Evolutionary conservation across 1,140 invertebrate species (phyloP).

Genomic region (Portunus trituberculatus): DNA sequence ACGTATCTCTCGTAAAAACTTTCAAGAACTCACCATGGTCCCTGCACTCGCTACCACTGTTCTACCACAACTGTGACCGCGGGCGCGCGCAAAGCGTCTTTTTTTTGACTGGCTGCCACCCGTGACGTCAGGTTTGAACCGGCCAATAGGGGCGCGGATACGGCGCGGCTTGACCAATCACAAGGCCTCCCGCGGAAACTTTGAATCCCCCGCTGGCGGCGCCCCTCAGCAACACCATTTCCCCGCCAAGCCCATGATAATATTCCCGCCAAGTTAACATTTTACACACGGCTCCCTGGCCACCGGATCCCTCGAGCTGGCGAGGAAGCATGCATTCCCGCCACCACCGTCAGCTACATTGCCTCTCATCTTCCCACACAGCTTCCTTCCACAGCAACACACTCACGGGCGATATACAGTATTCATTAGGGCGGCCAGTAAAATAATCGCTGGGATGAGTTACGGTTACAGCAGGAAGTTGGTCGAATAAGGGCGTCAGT

Average conservation of each 20-base stretch:
- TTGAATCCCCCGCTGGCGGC: conserved; percentile 56
- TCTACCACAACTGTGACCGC: conserved; percentile 71
- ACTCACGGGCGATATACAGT: background rate
- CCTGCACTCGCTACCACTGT: conserved; percentile 70
- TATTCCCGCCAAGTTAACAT: conserved; percentile 55
- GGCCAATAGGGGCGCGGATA: background rate
- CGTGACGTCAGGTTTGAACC: conserved; percentile 70
- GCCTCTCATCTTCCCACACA: background rate
- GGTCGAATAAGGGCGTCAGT: too few relatives aligned
- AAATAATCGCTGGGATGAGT: too few relatives aligned
- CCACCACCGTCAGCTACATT: background rate
- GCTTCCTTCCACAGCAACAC: background rate
- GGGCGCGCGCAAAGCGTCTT: conserved; percentile 64
- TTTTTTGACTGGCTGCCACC: conserved; percentile 64
- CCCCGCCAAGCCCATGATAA: conserved; percentile 45
- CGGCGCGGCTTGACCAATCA: background rate
- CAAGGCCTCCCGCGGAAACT: conserved; percentile 37
- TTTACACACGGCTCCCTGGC: background rate
- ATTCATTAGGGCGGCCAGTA: background rate
- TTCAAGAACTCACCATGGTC: conserved; percentile 82
- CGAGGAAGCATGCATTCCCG: background rate
- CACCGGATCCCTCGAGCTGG: background rate
- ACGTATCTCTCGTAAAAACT: conserved; percentile 80
- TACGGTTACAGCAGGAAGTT: too few relatives aligned
- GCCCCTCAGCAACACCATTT: conserved; percentile 13